These are phyloP conservation scores for Hemichromis elongatus DNA, from an alignment of 2,113 vertebrate species.

Conservation along the genomic window DNA sequence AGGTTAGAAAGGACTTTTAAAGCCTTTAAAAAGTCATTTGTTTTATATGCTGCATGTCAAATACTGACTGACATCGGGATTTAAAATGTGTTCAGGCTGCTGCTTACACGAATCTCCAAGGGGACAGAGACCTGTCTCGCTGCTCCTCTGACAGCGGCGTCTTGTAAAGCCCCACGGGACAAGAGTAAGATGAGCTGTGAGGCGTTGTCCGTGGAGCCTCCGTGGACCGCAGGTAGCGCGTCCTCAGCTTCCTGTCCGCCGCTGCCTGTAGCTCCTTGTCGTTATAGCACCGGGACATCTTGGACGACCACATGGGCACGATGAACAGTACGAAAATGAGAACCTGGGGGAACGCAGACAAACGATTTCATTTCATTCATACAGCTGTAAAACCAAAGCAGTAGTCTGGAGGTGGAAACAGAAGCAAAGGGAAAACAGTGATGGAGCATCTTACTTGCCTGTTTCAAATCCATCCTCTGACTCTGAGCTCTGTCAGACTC, in stretches of 20 bases:
- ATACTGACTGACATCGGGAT: neutral
- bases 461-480: slow-evolving; percentile 12
- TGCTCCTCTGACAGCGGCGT: neutral
- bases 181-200: rapidly evolving
- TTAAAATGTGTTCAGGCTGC: neutral
- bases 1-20: neutral
- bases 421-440: neutral
- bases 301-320: neutral
- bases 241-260: neutral
- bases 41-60: neutral
- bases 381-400: neutral
- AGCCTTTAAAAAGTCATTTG: neutral
- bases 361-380: neutral
- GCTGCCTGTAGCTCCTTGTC: neutral
- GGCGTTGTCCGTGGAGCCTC: rapidly evolving
- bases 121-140: slow-evolving; percentile 79
- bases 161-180: slow-evolving; percentile 2
- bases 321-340: neutral
- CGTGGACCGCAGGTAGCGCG: neutral
- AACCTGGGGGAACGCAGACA: slow-evolving; percentile 13
- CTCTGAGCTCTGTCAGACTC: neutral
- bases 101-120: slow-evolving; percentile 77
- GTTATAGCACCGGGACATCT: neutral
- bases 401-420: neutral
- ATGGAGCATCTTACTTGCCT: slow-evolving; percentile 22